Percentiles rank a stretch among this genome's conserved stretches.
Conservation (phyloP, 2,113 vertebrate genomes). For the Nesogale talazaci region DNA sequence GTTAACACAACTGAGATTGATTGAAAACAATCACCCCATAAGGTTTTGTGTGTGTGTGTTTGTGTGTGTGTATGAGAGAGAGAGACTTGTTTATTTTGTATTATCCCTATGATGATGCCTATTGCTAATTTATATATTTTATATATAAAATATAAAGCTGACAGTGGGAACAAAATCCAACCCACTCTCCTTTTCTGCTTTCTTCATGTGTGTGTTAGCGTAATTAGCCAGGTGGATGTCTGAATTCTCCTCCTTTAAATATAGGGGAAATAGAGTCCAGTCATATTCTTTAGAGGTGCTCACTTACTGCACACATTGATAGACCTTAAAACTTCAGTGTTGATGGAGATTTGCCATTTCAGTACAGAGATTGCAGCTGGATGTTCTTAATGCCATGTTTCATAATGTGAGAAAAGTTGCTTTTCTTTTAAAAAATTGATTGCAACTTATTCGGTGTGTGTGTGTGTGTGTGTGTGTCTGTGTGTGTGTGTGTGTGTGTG, state of each 20-base stretch:
- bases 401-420: slow-evolving; percentile 40
- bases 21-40: slow-evolving; percentile 37
- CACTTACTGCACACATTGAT: slow-evolving; percentile 60
- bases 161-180: slow-evolving; percentile 67
- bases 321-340: slow-evolving; percentile 60
- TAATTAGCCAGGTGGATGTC: not conserved
- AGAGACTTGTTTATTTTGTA: not conserved
- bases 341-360: slow-evolving; percentile 62
- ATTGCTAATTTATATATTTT: slow-evolving; percentile 63
- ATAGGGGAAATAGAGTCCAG: slow-evolving; percentile 59
- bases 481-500: not conserved
- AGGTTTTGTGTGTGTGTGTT: slow-evolving; percentile 73
- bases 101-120: slow-evolving; percentile 69
- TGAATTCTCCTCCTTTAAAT: slow-evolving; percentile 31
- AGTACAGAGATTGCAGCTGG: not conserved
- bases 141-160: slow-evolving; percentile 55
- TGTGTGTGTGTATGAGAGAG: slow-evolving; percentile 61
- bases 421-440: slow-evolving; percentile 36
- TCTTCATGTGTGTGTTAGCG: slow-evolving; percentile 66
- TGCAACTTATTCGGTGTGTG: slow-evolving; percentile 1
- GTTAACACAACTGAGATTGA: slow-evolving; percentile 94
- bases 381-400: slow-evolving; percentile 48
- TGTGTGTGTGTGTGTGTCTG: too few species aligned
- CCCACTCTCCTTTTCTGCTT: not conserved
- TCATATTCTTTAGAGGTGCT: slow-evolving; percentile 67